Base-by-base conservation (phyloP, 2,888 invertebrate genomes). In the Drosophila koepferae region DNA sequence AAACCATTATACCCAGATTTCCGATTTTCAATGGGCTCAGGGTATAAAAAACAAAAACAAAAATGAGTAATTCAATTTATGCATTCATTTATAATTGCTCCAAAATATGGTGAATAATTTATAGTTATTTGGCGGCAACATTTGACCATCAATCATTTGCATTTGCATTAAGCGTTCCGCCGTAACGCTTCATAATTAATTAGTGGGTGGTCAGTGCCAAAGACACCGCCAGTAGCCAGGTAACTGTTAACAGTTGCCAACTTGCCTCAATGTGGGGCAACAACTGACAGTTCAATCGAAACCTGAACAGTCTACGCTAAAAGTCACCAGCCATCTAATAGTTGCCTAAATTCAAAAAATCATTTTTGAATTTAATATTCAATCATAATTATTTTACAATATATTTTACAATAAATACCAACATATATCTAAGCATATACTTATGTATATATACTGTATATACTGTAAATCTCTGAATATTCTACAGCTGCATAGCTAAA, bases 131-230 rank as follows among this genome's bases (percentile, higher is more conserved):
- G 66, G 49, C 66, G 60, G 67, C 64, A 53, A 16, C 65, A 31
- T 23, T 18, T 16, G 38, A 12, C 59, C 72, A 60, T 80, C 56
- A 60, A 49, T 60, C 62, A 48, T 65, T 44, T 10, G 49, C 72
- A 77, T 54, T 34, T 49, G 49, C 55, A 60, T 58, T 43, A 41
- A 59, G 23, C 51, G 34, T 38, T 63, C 34, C 34, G 51, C 36
- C 51, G 14, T 18, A 59, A 63, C 64, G 60, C 63, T 72, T 60
- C 79, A 81, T 84, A 77, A 84, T 89, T 85, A 89, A 84, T 85
- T 58, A 78, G 43, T 36, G 53, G 23, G 44, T 12, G 55, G 38
- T 43, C 28, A 28, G 18, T 60, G 55, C 12, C 18, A 12, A 31
- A 36, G 36, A 14, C 18, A 36, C 18, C n/a, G 20, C 9, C 53